Evolutionary conservation across 2,888 invertebrate genomes (phyloP), one percentile per base, ranked within the genome.

Genomic region (Chloroclystis v-ata): DNA sequence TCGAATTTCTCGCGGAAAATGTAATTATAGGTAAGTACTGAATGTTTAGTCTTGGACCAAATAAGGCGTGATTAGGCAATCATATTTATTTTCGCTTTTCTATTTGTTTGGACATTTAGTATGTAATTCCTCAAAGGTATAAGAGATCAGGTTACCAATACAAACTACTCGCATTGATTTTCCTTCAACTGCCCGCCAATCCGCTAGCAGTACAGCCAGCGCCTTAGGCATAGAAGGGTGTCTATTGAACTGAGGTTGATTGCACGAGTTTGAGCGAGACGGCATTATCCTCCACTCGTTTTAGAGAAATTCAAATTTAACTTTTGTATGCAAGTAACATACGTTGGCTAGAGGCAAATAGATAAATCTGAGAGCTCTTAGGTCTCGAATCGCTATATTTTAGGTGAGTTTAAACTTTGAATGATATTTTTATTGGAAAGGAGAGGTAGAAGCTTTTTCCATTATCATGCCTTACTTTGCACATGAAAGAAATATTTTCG

Each of bases 401-500:
- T 50, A 52, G 35, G 35, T 35, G 35, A 20, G 20, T 35, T 16
- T 40, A 38, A 50, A 43, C 40, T 50, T 48, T 43, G 32, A 33
- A 47, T 7, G 41, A 24, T 46, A 37, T 45, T 37, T 46, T 49
- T 33, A 33, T 16, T 33, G n/a, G 32, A 33, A 16, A 33, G 1
- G 14, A 32, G 32, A 32, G 14, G n/a, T 14, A n/a, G 9, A 32
- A 3, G 14, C 14, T 32, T 32, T 32, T 20, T 3, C 9, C n/a
- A 14, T 32, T 13, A 9, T 13, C 11, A 13, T 13, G 8, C 13
- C 57, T 60, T 58, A 56, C 59, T 61, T 59, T 51, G 48, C 60
- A 54, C 55, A 52, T 61, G 62, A 67, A 67, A 60, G 51, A 60
- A 61, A 65, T 63, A 66, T 67, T 71, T 63, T 62, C 67, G 67